Conservation (phyloP, 2,797 vertebrate species). For the Rhinogobio ventralis region DNA sequence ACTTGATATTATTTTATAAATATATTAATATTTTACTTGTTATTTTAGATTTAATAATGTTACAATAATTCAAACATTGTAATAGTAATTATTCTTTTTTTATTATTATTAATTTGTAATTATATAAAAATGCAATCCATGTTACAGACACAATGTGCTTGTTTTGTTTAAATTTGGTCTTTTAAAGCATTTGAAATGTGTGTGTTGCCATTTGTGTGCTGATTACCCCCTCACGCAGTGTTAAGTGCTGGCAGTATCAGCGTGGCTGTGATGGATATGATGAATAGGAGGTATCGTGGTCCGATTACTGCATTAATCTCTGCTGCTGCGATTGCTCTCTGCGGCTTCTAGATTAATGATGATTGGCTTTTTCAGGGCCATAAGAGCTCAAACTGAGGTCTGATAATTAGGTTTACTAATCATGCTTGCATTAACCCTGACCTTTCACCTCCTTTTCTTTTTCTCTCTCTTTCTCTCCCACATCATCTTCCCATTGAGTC, state of each 20-base stretch:
- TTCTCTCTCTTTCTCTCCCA: constrained; percentile 21
- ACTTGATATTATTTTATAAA: neutral
- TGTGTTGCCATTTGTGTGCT: neutral
- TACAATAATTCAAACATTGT: neutral
- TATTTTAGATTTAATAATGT: neutral
- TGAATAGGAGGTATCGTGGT: constrained; percentile 28
- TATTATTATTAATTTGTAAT: neutral
- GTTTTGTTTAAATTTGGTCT: neutral
- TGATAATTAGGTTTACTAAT: constrained; percentile 78
- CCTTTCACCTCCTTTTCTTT: constrained; percentile 55
- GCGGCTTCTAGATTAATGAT: constrained; percentile 56
- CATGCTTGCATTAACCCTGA: constrained; percentile 69
- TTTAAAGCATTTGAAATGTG: neutral
- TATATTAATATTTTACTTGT: neutral
- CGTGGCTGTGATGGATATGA: constrained; percentile 40
- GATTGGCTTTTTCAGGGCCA: constrained; percentile 53
- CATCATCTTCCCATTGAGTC: constrained; percentile 29
- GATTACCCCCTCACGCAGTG: constrained; percentile 20
- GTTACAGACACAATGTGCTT: neutral
- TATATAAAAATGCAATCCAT: neutral
- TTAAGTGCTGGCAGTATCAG: constrained; percentile 30
- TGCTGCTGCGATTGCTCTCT: constrained; percentile 47
- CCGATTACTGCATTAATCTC: constrained; percentile 51
- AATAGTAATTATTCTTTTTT: neutral
- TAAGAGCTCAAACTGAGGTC: constrained; percentile 59